phyloP scores from a whole-genome alignment of 1,140 invertebrate species.

The Drosophila leontia region DNA sequence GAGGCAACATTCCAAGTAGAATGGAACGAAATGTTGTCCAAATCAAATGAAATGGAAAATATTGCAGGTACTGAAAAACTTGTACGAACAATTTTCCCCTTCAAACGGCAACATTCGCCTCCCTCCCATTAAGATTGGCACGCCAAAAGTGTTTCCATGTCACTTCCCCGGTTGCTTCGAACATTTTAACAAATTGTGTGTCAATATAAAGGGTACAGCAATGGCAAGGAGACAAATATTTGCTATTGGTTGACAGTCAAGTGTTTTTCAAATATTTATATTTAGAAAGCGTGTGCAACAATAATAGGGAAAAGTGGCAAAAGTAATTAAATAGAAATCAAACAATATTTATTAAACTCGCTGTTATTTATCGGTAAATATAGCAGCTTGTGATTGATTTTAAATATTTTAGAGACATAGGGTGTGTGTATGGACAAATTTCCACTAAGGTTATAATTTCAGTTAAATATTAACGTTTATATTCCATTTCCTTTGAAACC shows the following conservation, averaged over 20 bases:
- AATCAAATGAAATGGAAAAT: conserved; percentile 47
- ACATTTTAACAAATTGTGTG: conserved; percentile 58
- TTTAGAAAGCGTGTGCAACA: background rate
- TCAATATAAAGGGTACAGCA: conserved; percentile 11
- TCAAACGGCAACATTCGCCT: background rate
- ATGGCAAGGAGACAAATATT: conserved; percentile 8
- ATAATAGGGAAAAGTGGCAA: background rate
- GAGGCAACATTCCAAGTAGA: conserved; percentile 6
- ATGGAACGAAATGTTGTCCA: conserved; percentile 25
- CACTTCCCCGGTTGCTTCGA: conserved; percentile 10
- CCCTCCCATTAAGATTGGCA: conserved; percentile 4
- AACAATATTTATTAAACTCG: background rate
- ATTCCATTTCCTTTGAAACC: background rate
- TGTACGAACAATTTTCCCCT: background rate
- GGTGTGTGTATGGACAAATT: background rate
- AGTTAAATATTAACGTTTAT: background rate
- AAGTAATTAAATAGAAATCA: background rate
- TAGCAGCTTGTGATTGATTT: accelerated
- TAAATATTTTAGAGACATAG: no score
- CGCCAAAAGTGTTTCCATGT: conserved; percentile 31
- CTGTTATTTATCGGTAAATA: background rate
- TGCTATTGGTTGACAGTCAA: conserved; percentile 6
- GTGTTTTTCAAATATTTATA: conserved; percentile 15
- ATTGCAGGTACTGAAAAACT: conserved; percentile 13
- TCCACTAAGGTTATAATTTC: background rate